Conservation (phyloP, 2,113 vertebrate species). For the Upupa epops region DNA sequence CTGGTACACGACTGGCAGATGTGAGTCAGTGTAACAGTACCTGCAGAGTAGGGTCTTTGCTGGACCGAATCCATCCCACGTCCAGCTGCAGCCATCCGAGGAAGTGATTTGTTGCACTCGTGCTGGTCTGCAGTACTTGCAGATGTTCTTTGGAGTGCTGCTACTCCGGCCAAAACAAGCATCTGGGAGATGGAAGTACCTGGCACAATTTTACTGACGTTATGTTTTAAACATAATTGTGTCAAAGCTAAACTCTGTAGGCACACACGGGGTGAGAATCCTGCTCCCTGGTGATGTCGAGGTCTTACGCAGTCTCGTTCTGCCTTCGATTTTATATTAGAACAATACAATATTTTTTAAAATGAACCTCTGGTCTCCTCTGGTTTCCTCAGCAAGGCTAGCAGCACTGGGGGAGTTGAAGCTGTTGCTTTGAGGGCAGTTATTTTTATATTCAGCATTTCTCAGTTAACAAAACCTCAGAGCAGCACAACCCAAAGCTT, state of each 20-base stretch:
- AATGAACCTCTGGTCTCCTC: constrained; percentile 12
- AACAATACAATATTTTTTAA: constrained; percentile 47
- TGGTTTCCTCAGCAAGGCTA: constrained; percentile 42
- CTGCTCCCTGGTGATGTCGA: neutral
- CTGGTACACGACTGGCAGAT: neutral
- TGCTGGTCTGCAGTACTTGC: constrained; percentile 16
- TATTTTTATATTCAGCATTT: constrained; percentile 64
- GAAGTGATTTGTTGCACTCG: neutral
- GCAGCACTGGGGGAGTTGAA: constrained; percentile 40
- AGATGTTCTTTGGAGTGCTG: neutral
- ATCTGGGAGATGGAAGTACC: neutral
- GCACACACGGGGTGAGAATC: neutral
- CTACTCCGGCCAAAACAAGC: constrained; percentile 31
- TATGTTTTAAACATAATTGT: constrained; percentile 30
- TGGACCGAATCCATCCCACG: neutral
- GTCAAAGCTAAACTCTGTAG: constrained; percentile 8
- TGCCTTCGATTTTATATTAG: constrained; percentile 64
- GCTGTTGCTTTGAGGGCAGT: constrained; percentile 54
- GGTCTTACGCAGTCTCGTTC: constrained; percentile 23
- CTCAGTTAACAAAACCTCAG: neutral
- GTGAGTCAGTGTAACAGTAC: neutral
- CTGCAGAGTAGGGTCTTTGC: neutral
- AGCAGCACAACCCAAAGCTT: neutral
- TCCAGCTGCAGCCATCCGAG: neutral
- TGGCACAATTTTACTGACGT: constrained; percentile 10